These are phyloP conservation scores for Saimiri boliviensis DNA, from an alignment of 2,113 vertebrate species.

Conservation along the genomic window DNA sequence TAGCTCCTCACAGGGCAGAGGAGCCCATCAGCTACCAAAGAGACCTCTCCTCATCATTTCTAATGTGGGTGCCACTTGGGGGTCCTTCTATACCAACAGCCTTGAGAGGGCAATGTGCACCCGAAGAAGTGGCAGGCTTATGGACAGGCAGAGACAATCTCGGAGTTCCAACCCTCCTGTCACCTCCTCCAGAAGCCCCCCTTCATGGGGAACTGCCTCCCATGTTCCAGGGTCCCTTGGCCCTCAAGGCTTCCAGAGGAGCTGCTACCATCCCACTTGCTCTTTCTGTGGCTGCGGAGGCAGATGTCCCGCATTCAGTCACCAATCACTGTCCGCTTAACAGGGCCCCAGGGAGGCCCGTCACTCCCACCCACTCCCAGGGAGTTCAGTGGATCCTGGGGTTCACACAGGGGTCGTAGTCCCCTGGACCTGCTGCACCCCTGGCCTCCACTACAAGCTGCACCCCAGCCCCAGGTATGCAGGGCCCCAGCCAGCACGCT, in stretches of 20 bases:
- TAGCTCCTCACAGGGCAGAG: not conserved
- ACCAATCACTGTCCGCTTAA: not conserved
- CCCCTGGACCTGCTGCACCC: not conserved
- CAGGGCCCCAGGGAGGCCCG: not conserved
- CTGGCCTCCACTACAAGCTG: not conserved
- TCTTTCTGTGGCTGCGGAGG: not conserved
- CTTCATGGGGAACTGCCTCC: not conserved
- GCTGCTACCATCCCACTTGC: not conserved
- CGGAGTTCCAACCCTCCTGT: not conserved
- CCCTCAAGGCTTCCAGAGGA: not conserved
- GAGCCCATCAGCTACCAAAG: not conserved
- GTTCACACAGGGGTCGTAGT: not conserved
- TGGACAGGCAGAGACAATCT: not conserved
- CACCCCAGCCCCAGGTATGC: accelerated
- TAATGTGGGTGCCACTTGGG: not conserved
- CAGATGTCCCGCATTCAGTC: not conserved
- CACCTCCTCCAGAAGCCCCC: not conserved
- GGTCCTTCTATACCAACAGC: not conserved
- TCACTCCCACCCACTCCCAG: not conserved
- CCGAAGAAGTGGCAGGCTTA: not conserved
- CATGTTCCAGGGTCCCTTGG: not conserved
- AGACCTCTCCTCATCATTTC: not conserved
- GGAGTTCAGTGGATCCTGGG: not conserved
- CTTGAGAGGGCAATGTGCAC: not conserved
- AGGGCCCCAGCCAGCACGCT: no score